These are phyloP conservation scores for Ctenomys sociabilis DNA, from an alignment of 2,113 vertebrate species.

Conservation along the genomic window DNA sequence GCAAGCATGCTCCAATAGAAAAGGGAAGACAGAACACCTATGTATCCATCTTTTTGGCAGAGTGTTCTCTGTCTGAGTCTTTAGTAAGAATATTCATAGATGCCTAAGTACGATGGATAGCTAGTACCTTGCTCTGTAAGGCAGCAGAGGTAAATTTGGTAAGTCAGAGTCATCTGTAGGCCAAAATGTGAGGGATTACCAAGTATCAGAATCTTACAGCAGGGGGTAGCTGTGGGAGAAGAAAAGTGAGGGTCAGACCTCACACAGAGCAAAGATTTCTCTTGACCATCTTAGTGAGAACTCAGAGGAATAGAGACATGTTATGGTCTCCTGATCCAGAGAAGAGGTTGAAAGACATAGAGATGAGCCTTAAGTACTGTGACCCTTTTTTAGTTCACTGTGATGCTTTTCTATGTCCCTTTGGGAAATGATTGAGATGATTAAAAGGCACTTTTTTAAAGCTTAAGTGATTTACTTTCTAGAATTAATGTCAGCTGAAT, in stretches of 20 bases:
- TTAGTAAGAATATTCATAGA: background rate
- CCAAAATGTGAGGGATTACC: background rate
- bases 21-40: background rate
- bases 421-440: background rate
- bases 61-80: background rate
- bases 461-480: conserved; percentile 21
- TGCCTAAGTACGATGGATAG: background rate
- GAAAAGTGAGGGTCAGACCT: background rate
- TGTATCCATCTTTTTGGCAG: background rate
- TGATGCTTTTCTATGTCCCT: background rate
- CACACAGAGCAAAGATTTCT: background rate
- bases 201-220: background rate
- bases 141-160: background rate
- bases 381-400: background rate
- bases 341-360: background rate
- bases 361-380: background rate
- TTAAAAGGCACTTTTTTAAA: background rate
- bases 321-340: background rate
- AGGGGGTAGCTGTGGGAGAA: background rate
- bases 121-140: background rate
- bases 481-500: conserved; percentile 46
- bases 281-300: background rate
- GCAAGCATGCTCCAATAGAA: background rate
- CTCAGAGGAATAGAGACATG: background rate
- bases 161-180: background rate